Percentiles rank a stretch among this genome's conserved stretches.
phyloP scores from a whole-genome alignment of 2,797 vertebrate genomes.

The Silurus lanzhouensis region DNA sequence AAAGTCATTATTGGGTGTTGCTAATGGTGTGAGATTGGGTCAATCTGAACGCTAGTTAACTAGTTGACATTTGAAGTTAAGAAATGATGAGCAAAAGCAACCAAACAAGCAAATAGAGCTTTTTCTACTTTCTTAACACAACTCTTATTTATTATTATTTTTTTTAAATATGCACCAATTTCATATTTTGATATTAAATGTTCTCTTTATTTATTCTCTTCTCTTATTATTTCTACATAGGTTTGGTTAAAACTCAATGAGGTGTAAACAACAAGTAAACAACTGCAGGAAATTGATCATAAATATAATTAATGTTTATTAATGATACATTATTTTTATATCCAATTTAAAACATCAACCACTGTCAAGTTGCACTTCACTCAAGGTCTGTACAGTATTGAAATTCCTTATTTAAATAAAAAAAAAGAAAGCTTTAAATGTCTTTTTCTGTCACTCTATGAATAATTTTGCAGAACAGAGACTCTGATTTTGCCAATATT shows the following conservation, averaged over 20 bases:
- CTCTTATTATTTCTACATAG: too few relatives aligned
- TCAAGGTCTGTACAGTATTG: background rate
- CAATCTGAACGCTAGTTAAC: background rate
- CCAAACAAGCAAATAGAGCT: background rate
- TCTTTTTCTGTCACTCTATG: background rate
- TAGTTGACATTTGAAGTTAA: background rate
- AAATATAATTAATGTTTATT: too few relatives aligned
- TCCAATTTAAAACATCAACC: too few relatives aligned
- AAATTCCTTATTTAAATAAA: background rate
- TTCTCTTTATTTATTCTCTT: background rate
- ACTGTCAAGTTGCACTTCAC: background rate
- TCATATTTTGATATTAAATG: background rate
- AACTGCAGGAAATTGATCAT: too few relatives aligned
- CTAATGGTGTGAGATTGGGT: background rate
- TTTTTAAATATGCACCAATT: background rate
- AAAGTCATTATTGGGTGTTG: background rate
- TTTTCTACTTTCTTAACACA: background rate
- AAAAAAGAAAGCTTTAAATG: background rate
- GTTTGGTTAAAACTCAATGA: too few relatives aligned
- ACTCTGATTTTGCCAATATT: constrained; percentile 10
- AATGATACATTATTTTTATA: too few relatives aligned
- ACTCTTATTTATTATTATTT: background rate
- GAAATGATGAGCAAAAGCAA: background rate
- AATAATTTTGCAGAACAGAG: background rate
- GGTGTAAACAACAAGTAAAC: too few relatives aligned